phyloP scores from a whole-genome alignment of 2,888 invertebrate genomes.

The Steromphala cineraria region DNA sequence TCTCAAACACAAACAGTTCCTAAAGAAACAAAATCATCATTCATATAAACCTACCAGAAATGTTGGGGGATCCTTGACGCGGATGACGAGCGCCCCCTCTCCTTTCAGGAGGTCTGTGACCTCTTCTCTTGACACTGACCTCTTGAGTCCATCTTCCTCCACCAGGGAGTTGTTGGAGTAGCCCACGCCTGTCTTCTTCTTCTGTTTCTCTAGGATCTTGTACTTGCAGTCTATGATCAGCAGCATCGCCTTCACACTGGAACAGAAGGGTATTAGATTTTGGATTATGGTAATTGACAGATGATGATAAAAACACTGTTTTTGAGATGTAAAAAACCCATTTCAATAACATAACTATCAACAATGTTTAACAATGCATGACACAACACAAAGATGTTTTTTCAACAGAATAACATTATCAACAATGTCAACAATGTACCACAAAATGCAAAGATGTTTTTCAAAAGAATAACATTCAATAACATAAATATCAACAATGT shows the following conservation, averaged over 20 bases:
- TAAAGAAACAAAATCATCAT: too few species aligned
- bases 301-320: not conserved
- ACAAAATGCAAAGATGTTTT: too few species aligned
- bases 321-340: too few species aligned
- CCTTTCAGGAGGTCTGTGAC: slow-evolving; percentile 37
- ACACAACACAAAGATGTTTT: too few species aligned
- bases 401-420: too few species aligned
- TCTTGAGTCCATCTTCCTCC: slow-evolving; percentile 21
- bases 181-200: not conserved
- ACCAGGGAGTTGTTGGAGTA: not conserved
- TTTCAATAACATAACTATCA: too few species aligned
- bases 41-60: not conserved
- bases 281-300: not conserved
- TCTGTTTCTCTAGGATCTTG: slow-evolving; percentile 60
- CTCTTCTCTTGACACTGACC: slow-evolving; percentile 15
- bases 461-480: too few species aligned
- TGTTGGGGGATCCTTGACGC: slow-evolving; percentile 35
- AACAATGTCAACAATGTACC: too few species aligned
- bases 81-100: slow-evolving; percentile 35
- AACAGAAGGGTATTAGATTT: too few species aligned
- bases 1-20: too few species aligned
- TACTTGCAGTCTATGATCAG: slow-evolving; percentile 76
- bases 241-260: slow-evolving; percentile 75
- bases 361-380: too few species aligned
- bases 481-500: too few species aligned